phyloP scores from a whole-genome alignment of 2,113 vertebrate genomes.

The Rhinogobius similis region DNA sequence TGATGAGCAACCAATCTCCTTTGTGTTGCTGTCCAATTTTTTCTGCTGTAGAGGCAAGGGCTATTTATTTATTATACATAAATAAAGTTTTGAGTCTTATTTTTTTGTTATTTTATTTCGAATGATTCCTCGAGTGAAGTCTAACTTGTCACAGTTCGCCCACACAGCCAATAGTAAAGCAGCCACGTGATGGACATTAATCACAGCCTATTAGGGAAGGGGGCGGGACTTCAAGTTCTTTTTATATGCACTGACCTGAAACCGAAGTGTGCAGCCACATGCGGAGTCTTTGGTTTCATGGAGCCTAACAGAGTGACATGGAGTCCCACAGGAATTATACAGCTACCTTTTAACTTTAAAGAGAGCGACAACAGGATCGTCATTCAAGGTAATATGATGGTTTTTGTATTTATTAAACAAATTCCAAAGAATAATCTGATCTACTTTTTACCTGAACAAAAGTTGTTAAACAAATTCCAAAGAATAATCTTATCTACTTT shows the following conservation, averaged over 20 bases:
- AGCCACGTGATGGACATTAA: constrained; percentile 16
- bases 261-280: constrained; percentile 5
- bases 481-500: background rate
- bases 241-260: constrained; percentile 30
- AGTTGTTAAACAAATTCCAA: background rate
- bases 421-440: background rate
- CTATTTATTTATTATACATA: no score
- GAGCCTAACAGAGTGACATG: background rate
- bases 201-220: constrained; percentile 9
- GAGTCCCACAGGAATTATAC: constrained; percentile 21
- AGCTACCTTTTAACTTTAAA: constrained; percentile 14
- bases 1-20: no score
- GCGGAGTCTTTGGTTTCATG: constrained; percentile 43
- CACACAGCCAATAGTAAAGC: constrained; percentile 14
- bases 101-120: background rate
- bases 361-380: background rate
- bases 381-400: constrained; percentile 20
- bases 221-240: constrained; percentile 28
- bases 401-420: background rate
- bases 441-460: background rate
- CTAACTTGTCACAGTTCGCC: background rate
- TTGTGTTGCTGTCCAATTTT: no score
- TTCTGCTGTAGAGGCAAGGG: no score
- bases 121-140: background rate
- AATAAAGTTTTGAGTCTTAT: no score